Percentiles rank a stretch among this genome's conserved stretches.
phyloP scores from a whole-genome alignment of 2,888 invertebrate species.

The Pharmacophagus antenor region DNA sequence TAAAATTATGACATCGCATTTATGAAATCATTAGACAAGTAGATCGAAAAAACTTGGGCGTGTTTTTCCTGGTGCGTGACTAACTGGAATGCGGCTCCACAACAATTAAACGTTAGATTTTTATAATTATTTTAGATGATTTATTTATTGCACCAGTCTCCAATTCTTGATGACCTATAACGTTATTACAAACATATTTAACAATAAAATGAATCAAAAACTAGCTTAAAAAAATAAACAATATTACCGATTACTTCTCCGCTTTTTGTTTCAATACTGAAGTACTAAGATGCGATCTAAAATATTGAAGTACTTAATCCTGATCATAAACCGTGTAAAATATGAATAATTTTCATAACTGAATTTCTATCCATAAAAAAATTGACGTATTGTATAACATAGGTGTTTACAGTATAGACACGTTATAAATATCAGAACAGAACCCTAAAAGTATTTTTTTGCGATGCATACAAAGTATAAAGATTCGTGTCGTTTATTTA shows the following conservation, averaged over 20 bases:
- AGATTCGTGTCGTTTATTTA: conserved; percentile 32
- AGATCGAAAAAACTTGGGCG: background rate
- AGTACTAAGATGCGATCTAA: background rate
- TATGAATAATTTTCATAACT: too few species aligned
- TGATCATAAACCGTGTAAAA: too few species aligned
- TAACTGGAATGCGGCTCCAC: background rate
- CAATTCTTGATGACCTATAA: too few species aligned
- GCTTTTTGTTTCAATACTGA: background rate
- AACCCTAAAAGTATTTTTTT: background rate
- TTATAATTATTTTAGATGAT: background rate
- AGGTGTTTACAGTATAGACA: too few species aligned
- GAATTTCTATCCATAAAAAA: too few species aligned
- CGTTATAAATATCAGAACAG: too few species aligned
- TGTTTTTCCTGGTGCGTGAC: background rate
- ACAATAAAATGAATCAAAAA: too few species aligned
- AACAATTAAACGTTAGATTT: background rate
- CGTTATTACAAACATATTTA: too few species aligned
- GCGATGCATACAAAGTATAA: background rate
- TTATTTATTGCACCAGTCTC: too few species aligned
- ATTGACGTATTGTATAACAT: too few species aligned
- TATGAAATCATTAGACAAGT: background rate
- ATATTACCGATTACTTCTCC: background rate
- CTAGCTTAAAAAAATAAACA: background rate
- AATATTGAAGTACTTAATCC: background rate
- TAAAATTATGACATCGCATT: conserved; percentile 5